These are phyloP conservation scores for Lycocerus yunnanus DNA, from an alignment of 2,888 invertebrate genomes.

Conservation along the genomic window DNA sequence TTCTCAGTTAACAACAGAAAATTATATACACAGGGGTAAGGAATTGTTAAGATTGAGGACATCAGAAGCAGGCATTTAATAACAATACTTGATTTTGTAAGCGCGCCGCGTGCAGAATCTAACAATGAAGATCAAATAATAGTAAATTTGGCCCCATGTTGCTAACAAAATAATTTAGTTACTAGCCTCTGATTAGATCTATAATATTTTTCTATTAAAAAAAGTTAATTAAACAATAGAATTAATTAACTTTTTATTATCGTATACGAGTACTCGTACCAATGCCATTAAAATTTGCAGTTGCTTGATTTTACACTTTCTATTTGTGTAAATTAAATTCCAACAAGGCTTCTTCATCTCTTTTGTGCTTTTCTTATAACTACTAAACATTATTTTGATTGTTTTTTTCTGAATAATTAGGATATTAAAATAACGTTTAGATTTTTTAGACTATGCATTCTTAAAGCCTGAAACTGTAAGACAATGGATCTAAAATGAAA, in stretches of 20 bases:
- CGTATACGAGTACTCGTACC: too few relatives aligned
- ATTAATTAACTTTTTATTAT: not conserved
- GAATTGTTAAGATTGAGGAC: constrained; percentile 31
- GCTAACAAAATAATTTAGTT: constrained; percentile 29
- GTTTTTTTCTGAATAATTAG: too few relatives aligned
- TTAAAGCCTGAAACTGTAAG: too few relatives aligned
- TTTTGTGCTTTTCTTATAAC: too few relatives aligned
- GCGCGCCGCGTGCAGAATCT: constrained; percentile 26
- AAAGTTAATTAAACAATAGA: not conserved
- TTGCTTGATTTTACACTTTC: not conserved
- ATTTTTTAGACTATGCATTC: too few relatives aligned
- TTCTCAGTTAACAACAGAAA: constrained; percentile 16
- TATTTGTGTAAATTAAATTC: not conserved
- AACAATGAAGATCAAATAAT: constrained; percentile 29
- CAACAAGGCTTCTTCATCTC: too few relatives aligned
- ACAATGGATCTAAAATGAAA: too few relatives aligned
- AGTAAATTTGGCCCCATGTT: constrained; percentile 31
- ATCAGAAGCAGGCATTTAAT: constrained; percentile 35
- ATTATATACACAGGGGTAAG: constrained; percentile 20
- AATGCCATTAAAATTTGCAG: not conserved
- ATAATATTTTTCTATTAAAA: not conserved
- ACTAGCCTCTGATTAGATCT: constrained; percentile 18
- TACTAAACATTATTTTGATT: too few relatives aligned
- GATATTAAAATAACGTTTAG: too few relatives aligned
- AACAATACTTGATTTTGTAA: constrained; percentile 34